phyloP scores from a whole-genome alignment of 1,140 invertebrate species.

The Drosophila melanica region DNA sequence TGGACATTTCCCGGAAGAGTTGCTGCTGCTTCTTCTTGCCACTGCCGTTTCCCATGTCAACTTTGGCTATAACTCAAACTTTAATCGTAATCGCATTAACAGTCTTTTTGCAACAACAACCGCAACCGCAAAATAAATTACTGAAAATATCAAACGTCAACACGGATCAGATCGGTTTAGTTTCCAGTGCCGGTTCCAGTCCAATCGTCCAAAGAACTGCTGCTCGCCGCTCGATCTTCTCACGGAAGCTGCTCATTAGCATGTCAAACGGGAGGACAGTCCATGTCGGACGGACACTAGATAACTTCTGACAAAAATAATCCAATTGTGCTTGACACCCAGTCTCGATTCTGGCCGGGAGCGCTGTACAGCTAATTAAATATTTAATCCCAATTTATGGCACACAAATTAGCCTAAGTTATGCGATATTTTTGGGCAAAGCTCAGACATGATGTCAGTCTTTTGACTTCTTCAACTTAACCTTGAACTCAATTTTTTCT shows the following conservation, averaged over 20 bases:
- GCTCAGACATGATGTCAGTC: constrained; percentile 48
- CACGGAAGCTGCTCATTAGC: constrained; percentile 78
- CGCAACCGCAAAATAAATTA: constrained; percentile 32
- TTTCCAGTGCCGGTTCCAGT: not conserved
- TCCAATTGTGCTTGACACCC: constrained; percentile 50
- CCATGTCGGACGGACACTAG: constrained; percentile 14
- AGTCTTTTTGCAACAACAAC: constrained; percentile 18
- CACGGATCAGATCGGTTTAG: constrained; percentile 27
- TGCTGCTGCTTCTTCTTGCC: not conserved
- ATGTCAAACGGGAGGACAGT: constrained; percentile 64
- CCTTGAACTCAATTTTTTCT: constrained; percentile 11
- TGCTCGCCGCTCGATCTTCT: constrained; percentile 45
- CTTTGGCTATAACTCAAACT: constrained; percentile 35
- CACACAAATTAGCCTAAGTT: constrained; percentile 34
- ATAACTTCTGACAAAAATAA: constrained; percentile 67
- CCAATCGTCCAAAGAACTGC: not conserved
- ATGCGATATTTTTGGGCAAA: constrained; percentile 11
- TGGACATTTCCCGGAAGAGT: constrained; percentile 5
- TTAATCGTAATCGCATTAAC: constrained; percentile 70
- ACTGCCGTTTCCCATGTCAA: constrained; percentile 29
- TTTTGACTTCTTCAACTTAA: constrained; percentile 24
- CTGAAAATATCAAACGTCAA: constrained; percentile 55
- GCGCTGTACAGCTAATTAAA: constrained; percentile 54
- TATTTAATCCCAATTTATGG: constrained; percentile 75
- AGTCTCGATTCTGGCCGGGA: not conserved